A percentile compares a stretch with the other conserved stretches of the same genome.
Evolutionary conservation across 1,140 invertebrate genomes (phyloP).

Genomic region (Asobara japonica): DNA sequence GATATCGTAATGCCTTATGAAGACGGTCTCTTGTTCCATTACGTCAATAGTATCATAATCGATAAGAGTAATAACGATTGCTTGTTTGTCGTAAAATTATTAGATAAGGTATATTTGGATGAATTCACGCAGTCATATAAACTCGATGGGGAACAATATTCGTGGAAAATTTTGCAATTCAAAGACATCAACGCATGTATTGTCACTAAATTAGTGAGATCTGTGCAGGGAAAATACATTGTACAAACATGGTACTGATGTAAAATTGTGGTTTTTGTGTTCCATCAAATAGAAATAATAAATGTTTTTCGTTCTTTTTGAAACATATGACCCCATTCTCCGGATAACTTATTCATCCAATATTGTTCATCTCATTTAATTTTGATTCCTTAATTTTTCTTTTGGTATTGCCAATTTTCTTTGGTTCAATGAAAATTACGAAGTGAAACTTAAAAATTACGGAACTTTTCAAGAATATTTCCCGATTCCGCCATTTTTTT

Average conservation of each 20-base stretch:
- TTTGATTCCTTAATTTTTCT: no score
- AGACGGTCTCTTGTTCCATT: conserved; percentile 1
- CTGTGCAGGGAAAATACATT: not conserved
- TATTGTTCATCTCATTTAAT: no score
- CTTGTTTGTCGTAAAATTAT: not conserved
- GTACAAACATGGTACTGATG: not conserved
- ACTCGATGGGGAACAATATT: not conserved
- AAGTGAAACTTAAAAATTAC: no score
- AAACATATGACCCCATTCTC: no score
- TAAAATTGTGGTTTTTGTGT: no score
- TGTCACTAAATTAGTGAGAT: not conserved
- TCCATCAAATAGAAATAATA: no score
- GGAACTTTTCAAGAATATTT: no score
- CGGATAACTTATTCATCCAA: no score
- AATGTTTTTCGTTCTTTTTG: no score
- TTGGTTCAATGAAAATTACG: no score
- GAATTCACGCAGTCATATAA: not conserved
- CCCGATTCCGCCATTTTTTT: no score
- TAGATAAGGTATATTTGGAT: not conserved
- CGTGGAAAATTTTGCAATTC: not conserved
- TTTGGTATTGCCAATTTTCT: no score
- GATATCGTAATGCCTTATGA: not conserved
- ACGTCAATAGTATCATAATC: not conserved
- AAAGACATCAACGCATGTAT: not conserved
- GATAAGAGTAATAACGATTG: not conserved